phyloP scores from a whole-genome alignment of 2,113 vertebrate genomes.

The Epinephelus cyanopodus region DNA sequence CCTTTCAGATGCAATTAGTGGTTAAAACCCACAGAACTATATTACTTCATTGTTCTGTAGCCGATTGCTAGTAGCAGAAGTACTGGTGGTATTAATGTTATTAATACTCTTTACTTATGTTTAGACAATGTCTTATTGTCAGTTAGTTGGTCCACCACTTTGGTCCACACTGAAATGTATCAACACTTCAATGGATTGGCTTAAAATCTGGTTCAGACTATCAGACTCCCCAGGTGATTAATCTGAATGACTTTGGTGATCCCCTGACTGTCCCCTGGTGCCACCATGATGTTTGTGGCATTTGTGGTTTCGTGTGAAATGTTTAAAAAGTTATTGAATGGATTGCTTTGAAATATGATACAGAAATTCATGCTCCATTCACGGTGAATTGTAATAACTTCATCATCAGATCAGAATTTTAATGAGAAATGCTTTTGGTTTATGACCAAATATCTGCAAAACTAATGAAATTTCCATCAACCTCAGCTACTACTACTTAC shows the following conservation, averaged over 20 bases:
- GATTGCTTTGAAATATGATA: no score
- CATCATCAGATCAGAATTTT: no score
- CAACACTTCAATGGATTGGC: background rate
- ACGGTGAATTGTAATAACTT: no score
- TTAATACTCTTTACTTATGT: background rate
- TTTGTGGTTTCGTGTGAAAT: background rate
- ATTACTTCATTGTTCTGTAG: conserved; percentile 8
- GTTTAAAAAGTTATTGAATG: background rate
- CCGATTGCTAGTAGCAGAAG: background rate
- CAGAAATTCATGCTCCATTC: no score
- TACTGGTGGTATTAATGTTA: background rate
- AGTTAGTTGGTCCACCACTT: background rate
- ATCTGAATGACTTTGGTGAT: no score
- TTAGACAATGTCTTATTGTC: background rate
- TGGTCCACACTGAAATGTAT: background rate
- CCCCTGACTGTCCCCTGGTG: no score
- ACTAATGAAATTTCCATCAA: no score
- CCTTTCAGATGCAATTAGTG: conserved; percentile 34
- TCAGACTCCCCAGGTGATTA: no score
- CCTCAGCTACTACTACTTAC: no score
- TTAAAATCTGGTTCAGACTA: background rate
- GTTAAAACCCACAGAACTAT: conserved; percentile 2
- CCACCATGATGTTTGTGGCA: no score
- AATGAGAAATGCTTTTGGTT: no score
- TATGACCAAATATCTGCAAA: no score